Percentiles rank a stretch among this genome's conserved stretches.
Conservation (phyloP, 2,888 invertebrate species). For the Lepetodrilus schrolli region DNA sequence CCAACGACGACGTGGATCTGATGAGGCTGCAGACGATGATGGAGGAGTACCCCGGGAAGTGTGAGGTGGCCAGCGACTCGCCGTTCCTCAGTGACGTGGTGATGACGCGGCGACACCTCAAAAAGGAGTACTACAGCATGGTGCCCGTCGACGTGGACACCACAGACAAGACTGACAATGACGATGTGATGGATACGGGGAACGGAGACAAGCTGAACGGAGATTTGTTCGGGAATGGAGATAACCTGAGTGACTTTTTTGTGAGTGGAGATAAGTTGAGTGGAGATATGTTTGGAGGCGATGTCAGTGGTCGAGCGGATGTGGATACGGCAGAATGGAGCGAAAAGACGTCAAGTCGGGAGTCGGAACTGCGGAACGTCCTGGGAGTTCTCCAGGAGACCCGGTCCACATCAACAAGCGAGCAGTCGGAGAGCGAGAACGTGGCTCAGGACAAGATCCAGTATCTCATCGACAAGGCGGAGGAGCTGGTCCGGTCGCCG, state of each 20-base stretch:
- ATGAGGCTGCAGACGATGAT: constrained; percentile 48
- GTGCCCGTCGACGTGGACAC: constrained; percentile 47
- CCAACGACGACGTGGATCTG: constrained; percentile 69
- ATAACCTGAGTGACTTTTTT: constrained; percentile 39
- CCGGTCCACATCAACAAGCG: neutral
- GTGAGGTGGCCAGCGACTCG: constrained; percentile 46
- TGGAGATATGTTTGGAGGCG: neutral
- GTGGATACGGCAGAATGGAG: neutral
- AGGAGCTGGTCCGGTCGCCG: constrained; percentile 57
- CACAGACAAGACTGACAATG: constrained; percentile 47
- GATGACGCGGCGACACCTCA: constrained; percentile 14
- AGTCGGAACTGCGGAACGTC: neutral
- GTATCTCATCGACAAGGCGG: constrained; percentile 64
- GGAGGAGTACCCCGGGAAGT: constrained; percentile 44
- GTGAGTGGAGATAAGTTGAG: constrained; percentile 41
- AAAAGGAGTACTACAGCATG: constrained; percentile 43
- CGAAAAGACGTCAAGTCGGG: neutral
- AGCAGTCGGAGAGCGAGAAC: constrained; percentile 33
- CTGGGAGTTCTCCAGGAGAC: neutral
- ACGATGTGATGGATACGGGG: constrained; percentile 36
- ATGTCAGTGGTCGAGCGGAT: neutral
- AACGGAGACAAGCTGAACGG: too few species aligned
- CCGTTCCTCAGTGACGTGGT: constrained; percentile 43
- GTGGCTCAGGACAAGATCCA: constrained; percentile 49
- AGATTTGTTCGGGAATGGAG: too few species aligned